These are phyloP conservation scores for Aquatica leii DNA, from an alignment of 2,888 invertebrate genomes.

Conservation along the genomic window DNA sequence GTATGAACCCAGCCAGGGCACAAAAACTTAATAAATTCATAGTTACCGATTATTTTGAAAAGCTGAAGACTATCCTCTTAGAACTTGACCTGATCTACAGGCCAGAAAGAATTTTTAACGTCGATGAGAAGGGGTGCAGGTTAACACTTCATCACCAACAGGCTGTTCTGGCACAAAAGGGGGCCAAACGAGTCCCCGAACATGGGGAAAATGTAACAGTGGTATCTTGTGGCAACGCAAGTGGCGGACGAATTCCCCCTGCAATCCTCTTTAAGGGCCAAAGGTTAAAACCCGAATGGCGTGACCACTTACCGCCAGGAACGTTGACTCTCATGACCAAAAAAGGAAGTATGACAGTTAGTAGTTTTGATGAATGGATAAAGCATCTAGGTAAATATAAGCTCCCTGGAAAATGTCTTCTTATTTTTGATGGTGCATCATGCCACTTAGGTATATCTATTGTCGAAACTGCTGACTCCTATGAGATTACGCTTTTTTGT, in stretches of 20 bases:
- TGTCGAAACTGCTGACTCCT: too few relatives aligned
- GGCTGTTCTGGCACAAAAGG: conserved; percentile 38
- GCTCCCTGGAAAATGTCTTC: not conserved
- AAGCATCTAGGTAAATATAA: not conserved
- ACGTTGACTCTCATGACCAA: not conserved
- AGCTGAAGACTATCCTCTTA: conserved; percentile 6
- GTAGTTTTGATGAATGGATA: not conserved
- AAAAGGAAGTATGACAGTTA: not conserved
- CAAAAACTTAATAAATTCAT: not conserved
- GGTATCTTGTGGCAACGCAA: conserved; percentile 43
- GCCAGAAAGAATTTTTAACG: not conserved
- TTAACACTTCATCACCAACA: too few relatives aligned
- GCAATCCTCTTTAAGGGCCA: too few relatives aligned
- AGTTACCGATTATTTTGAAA: too few relatives aligned
- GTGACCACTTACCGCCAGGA: not conserved
- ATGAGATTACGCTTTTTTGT: not conserved
- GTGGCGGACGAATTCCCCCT: not conserved
- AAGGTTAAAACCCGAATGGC: too few relatives aligned
- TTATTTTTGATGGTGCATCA: not conserved
- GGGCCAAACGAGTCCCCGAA: conserved; percentile 47
- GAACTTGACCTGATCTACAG: too few relatives aligned
- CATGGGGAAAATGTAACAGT: conserved; percentile 53
- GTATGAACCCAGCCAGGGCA: not conserved
- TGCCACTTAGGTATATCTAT: not conserved
- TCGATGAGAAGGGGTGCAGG: too few relatives aligned